Base-by-base conservation (phyloP, 2,113 vertebrate genomes). In the Tupaia chinensis region DNA sequence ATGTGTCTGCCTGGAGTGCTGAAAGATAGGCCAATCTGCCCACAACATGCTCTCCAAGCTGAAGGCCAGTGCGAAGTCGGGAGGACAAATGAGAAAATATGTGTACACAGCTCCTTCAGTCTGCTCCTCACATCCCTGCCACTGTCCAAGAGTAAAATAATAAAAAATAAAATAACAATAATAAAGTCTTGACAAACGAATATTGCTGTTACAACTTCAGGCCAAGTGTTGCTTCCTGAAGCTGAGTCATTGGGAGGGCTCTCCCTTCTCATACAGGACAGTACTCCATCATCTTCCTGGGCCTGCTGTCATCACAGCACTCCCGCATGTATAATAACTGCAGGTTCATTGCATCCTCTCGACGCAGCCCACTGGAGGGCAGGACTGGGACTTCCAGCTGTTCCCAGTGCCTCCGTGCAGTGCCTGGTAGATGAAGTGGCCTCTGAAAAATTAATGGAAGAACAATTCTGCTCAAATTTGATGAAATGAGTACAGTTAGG, bases 251-350 rank as follows among this genome's bases (percentile, higher is more conserved):
- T n/a, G 56, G 16, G 13, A 23, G 25, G 23, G 73, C 23, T 17
- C 14, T 1, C 86, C 44, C 27, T 15, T 58, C 58, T 34, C 7
- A 0, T 7, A 32, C 8, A 0, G 1, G 23, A 5, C 1, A 3
- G 16, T 0, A 1, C 27, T 6, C 1, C 3, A 0, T 17, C 25
- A 9, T 15, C 34, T 9, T 7, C 20, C 60, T 0, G 0, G 10
- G 25, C 61, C 79, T 56, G 19, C 61, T 29, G n/a, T 15, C 34
- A 15, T 10, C 70, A 23, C 12, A 9, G 53, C 23, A 54, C 9
- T 25, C 7, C 19, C 34, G 3, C 4, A 1, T 0, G 53, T 4
- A 16, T 4, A 0, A 4, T 6, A 23, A 23, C 23, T 44, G 8
- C 1, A 29, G 22, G 34, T 3, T 53, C n/a, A 22, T 15, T 44